Evolutionary conservation across 2,113 vertebrate genomes (phyloP).

Genomic region (Theristicus caerulescens): DNA sequence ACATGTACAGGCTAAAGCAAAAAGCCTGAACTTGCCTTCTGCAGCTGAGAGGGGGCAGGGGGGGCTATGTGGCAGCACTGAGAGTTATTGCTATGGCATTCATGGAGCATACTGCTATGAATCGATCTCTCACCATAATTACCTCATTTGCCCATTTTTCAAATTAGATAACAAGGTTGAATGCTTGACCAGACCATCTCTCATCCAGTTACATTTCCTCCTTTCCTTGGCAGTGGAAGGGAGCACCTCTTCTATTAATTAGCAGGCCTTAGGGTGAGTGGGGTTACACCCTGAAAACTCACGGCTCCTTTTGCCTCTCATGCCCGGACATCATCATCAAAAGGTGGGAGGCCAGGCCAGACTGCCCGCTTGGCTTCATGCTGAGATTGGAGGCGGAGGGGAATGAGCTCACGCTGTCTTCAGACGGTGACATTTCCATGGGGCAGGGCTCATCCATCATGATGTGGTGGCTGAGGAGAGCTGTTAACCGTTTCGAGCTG

Average conservation of each 20-base stretch:
- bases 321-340: background rate
- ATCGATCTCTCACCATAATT: slow-evolving; percentile 61
- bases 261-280: background rate
- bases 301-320: background rate
- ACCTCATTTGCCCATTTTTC: slow-evolving; percentile 64
- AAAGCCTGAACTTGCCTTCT: background rate
- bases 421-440: slow-evolving; percentile 48
- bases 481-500: background rate
- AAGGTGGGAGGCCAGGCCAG: background rate
- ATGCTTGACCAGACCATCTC: background rate
- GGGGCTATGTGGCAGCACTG: background rate
- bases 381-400: background rate
- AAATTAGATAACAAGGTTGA: slow-evolving; percentile 59
- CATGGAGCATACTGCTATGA: slow-evolving; percentile 31
- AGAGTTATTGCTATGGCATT: slow-evolving; percentile 58
- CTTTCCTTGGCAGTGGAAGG: background rate
- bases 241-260: background rate
- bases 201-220: slow-evolving; percentile 13
- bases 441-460: slow-evolving; percentile 51
- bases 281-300: background rate
- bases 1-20: background rate
- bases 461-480: background rate
- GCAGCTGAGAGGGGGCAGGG: background rate
- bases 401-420: slow-evolving; percentile 18
- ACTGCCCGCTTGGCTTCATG: background rate